Evolutionary conservation across 2,113 vertebrate species (phyloP).

Genomic region (Herpetotheres cachinnans): DNA sequence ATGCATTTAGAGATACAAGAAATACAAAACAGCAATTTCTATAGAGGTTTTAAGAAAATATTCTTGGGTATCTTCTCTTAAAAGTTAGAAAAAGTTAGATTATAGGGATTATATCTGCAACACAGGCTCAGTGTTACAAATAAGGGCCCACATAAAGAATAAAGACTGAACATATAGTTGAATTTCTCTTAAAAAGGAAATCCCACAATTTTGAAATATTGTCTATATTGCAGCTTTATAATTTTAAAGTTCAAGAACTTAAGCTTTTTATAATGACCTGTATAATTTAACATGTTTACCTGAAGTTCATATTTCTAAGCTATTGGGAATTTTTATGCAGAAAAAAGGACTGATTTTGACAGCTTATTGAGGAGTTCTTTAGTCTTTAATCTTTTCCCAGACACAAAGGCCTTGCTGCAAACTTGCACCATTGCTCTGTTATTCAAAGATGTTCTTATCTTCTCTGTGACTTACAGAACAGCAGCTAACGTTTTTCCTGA

Average conservation of each 20-base stretch:
- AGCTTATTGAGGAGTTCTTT: not conserved
- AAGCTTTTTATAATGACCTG: not conserved
- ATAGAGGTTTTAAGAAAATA: not conserved
- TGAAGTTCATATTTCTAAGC: not conserved
- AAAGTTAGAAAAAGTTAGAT: not conserved
- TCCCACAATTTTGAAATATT: not conserved
- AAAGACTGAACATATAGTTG: not conserved
- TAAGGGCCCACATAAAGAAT: not conserved
- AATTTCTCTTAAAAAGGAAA: not conserved
- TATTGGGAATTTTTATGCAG: not conserved
- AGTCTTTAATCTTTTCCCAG: not conserved
- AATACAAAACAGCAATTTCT: not conserved
- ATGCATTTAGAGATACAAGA: not conserved
- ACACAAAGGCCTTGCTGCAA: not conserved
- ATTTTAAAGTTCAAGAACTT: not conserved
- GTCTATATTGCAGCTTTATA: not conserved
- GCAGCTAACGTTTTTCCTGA: not conserved
- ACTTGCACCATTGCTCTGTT: not conserved
- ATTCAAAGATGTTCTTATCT: conserved; percentile 29
- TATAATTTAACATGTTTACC: not conserved
- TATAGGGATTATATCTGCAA: not conserved
- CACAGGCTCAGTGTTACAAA: not conserved
- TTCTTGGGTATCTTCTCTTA: not conserved
- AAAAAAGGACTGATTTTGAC: not conserved
- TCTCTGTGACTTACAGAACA: not conserved